phyloP scores from a whole-genome alignment of 1,140 invertebrate species.

The Manduca sexta region DNA sequence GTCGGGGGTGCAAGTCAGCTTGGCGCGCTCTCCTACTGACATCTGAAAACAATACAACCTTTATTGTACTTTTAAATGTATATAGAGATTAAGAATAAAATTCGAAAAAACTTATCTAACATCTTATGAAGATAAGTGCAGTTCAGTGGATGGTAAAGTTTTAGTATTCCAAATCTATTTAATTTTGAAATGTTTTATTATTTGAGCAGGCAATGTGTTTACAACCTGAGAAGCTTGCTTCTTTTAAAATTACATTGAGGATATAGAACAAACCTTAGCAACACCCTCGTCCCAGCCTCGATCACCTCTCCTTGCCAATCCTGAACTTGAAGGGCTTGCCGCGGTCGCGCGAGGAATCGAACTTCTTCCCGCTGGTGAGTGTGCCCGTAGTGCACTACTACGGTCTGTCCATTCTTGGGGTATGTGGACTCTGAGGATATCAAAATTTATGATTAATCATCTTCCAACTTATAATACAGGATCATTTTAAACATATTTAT shows the following conservation, averaged over 20 bases:
- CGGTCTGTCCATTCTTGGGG: constrained; percentile 94
- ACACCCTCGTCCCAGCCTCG: constrained; percentile 97
- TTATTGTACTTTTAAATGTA: too few relatives aligned
- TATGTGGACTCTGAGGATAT: constrained; percentile 87
- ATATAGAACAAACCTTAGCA: constrained; percentile 77
- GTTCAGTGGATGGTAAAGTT: too few relatives aligned
- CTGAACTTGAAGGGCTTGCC: constrained; percentile 95
- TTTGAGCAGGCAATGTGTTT: too few relatives aligned
- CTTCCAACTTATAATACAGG: too few relatives aligned
- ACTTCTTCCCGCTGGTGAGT: constrained; percentile 89
- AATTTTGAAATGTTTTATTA: too few relatives aligned
- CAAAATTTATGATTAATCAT: too few relatives aligned
- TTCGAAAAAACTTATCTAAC: too few relatives aligned
- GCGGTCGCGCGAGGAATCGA: constrained; percentile 94
- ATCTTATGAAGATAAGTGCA: too few relatives aligned
- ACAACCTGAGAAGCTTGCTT: too few relatives aligned
- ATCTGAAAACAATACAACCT: constrained; percentile 78
- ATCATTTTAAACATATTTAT: not conserved
- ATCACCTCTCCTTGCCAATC: constrained; percentile 95
- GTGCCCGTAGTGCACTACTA: constrained; percentile 97
- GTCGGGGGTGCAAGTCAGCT: constrained; percentile 92
- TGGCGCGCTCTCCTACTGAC: constrained; percentile 93
- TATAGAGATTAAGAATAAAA: too few relatives aligned
- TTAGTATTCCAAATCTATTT: too few relatives aligned
- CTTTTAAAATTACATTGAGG: not conserved